Evolutionary conservation across 2,113 vertebrate species (phyloP).

Genomic region (Epinephelus lanceolatus): DNA sequence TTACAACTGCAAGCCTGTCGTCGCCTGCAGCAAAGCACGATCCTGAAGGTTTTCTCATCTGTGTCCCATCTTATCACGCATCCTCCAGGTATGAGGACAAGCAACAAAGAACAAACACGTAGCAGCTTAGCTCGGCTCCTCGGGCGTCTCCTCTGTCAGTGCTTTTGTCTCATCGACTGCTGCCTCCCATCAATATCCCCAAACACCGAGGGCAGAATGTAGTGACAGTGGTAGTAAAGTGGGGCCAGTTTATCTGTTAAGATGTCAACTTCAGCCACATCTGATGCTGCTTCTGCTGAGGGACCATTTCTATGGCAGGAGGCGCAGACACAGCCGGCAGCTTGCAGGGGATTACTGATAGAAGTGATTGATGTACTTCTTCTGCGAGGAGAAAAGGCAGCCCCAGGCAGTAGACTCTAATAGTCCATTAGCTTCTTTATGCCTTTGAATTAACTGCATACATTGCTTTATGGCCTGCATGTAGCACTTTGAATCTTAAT

Average conservation of each 20-base stretch:
- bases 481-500: conserved; percentile 73
- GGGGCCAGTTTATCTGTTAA: conserved; percentile 71
- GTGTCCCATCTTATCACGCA: conserved; percentile 49
- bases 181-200: conserved; percentile 67
- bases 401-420: conserved; percentile 69
- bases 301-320: conserved; percentile 45
- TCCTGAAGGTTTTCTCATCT: conserved; percentile 41
- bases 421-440: conserved; percentile 80
- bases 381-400: conserved; percentile 59
- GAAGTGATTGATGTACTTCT: conserved; percentile 77
- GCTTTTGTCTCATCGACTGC: conserved; percentile 66
- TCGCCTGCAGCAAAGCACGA: conserved; percentile 27
- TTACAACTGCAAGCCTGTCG: conserved; percentile 2
- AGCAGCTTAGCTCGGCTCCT: conserved; percentile 47
- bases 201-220: conserved; percentile 66
- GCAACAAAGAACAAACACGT: conserved; percentile 29
- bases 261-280: conserved; percentile 67
- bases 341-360: conserved; percentile 70
- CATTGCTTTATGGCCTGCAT: conserved; percentile 65
- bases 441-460: conserved; percentile 76
- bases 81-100: conserved; percentile 61
- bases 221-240: conserved; percentile 62
- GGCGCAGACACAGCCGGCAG: conserved; percentile 60
- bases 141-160: conserved; percentile 47
- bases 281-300: conserved; percentile 38